Evolutionary conservation across 2,797 vertebrate species (phyloP).

Genomic region (Pangasius krempfi): DNA sequence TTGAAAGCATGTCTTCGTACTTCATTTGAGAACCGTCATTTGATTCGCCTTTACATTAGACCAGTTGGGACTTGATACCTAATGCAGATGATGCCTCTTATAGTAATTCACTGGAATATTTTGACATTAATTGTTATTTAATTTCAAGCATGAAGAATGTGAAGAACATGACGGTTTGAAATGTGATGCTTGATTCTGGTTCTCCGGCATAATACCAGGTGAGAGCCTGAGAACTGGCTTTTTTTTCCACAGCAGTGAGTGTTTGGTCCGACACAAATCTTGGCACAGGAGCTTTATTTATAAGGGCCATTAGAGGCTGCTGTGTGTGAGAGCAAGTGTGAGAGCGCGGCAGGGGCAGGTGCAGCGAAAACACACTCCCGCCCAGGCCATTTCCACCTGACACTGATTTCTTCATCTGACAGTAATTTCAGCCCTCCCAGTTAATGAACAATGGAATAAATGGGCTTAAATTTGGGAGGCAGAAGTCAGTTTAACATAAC

Average conservation of each 20-base stretch:
- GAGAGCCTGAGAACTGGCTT: neutral
- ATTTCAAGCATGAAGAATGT: neutral
- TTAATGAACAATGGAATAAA: slow-evolving; percentile 75
- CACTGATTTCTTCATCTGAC: slow-evolving; percentile 71
- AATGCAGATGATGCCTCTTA: neutral
- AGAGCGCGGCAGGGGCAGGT: slow-evolving; percentile 45
- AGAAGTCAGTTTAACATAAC: slow-evolving; percentile 75
- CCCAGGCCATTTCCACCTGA: slow-evolving; percentile 63
- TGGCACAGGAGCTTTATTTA: slow-evolving; percentile 41
- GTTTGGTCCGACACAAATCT: slow-evolving; percentile 33
- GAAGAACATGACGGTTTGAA: neutral
- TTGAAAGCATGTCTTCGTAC: slow-evolving; percentile 17
- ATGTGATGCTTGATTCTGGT: neutral
- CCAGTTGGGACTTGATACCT: neutral
- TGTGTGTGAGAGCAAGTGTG: slow-evolving; percentile 19
- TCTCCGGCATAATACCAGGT: neutral
- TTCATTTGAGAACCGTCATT: neutral
- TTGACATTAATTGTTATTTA: slow-evolving; percentile 25
- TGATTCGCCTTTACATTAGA: slow-evolving; percentile 25
- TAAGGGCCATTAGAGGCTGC: slow-evolving; percentile 45
- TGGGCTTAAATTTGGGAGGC: slow-evolving; percentile 68
- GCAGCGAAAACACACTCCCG: slow-evolving; percentile 42
- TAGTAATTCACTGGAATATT: slow-evolving; percentile 24
- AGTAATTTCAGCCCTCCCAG: slow-evolving; percentile 69
- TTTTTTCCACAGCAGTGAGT: neutral